phyloP scores from a whole-genome alignment of 2,113 vertebrate species.

The Scomber scombrus region DNA sequence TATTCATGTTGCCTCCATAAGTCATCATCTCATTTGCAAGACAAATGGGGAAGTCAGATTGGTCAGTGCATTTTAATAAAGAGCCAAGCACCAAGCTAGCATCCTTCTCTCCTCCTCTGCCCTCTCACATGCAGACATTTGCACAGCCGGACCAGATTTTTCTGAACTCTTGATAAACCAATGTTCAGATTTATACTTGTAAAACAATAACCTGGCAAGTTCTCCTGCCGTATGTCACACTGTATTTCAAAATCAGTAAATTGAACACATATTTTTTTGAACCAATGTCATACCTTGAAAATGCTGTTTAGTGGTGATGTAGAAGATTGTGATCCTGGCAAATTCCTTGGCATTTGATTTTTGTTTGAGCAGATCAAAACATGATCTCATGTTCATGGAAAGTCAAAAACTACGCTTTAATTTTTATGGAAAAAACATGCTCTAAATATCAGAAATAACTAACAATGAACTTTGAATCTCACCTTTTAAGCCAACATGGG shows the following conservation, averaged over 20 bases:
- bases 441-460: not conserved
- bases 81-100: slow-evolving; percentile 30
- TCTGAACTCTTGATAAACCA: slow-evolving; percentile 13
- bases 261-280: not conserved
- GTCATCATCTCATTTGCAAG: slow-evolving; percentile 83
- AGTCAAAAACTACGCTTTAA: not conserved
- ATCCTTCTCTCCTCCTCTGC: slow-evolving; percentile 23
- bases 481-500: not conserved
- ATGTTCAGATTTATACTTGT: slow-evolving; percentile 18
- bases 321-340: too few species aligned
- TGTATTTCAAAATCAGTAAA: not conserved
- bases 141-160: not conserved
- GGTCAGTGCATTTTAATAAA: slow-evolving; percentile 77
- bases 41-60: slow-evolving; percentile 75
- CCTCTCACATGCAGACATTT: slow-evolving; percentile 11
- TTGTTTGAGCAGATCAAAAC: too few species aligned
- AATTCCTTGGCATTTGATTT: too few species aligned
- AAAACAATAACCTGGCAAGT: not conserved
- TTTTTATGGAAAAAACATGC: not conserved
- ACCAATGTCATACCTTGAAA: not conserved
- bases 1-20: slow-evolving; percentile 78
- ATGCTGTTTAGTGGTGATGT: not conserved
- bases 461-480: not conserved
- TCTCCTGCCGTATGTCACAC: not conserved
- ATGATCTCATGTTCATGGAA: too few species aligned